Percentiles rank a stretch among this genome's conserved stretches.
Conservation (phyloP, 2,113 vertebrate species). For the Proterorhinus semilunaris region DNA sequence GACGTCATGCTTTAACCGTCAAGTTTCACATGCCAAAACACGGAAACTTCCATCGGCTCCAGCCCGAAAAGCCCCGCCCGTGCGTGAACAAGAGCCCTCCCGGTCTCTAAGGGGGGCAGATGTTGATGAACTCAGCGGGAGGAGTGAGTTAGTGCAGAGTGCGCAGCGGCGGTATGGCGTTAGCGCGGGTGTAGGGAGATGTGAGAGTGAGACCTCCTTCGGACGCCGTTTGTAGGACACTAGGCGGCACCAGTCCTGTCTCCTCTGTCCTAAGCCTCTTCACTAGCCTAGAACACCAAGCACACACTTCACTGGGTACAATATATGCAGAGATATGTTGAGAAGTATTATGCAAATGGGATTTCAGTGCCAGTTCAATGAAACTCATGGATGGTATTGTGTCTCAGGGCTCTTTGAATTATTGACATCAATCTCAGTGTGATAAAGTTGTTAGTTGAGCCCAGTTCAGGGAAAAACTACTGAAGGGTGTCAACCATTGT, state of each 20-base stretch:
- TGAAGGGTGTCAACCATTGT: no score
- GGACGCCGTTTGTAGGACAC: constrained; percentile 78
- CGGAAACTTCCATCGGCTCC: not conserved
- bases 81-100: not conserved
- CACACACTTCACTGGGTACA: constrained; percentile 31
- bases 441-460: no score
- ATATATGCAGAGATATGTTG: not conserved
- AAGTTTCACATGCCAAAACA: not conserved
- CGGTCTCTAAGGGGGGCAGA: not conserved
- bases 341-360: no score
- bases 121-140: constrained; percentile 12
- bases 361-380: no score
- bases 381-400: no score
- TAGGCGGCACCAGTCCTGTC: constrained; percentile 81
- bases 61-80: constrained; percentile 3
- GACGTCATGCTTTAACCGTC: constrained; percentile 55
- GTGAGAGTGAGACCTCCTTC: constrained; percentile 74
- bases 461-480: no score
- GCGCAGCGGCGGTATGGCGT: constrained; percentile 49
- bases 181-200: constrained; percentile 63
- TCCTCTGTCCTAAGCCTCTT: constrained; percentile 84
- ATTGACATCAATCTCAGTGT: no score
- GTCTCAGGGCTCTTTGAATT: no score
- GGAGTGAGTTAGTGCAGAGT: constrained; percentile 26
- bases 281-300: constrained; percentile 81